phyloP scores from a whole-genome alignment of 2,113 vertebrate species.

The Gorsachius goisagi region DNA sequence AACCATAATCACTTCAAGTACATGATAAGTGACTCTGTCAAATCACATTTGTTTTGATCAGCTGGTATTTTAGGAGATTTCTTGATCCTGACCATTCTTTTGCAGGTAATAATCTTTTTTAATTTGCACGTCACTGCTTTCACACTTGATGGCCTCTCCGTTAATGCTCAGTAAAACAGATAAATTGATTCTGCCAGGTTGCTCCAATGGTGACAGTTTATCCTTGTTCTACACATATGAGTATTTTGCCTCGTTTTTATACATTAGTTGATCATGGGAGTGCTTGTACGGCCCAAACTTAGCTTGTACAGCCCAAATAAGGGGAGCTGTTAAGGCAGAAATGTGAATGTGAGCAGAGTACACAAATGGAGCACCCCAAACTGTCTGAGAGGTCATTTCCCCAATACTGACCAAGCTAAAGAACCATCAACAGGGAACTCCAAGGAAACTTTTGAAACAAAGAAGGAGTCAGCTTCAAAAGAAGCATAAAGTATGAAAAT shows the following conservation, averaged over 20 bases:
- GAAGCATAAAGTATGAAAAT: background rate
- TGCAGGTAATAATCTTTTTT: conserved; percentile 10
- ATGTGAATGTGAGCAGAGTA: background rate
- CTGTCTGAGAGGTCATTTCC: background rate
- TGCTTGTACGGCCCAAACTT: background rate
- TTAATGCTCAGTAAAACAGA: conserved; percentile 14
- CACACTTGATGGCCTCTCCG: background rate
- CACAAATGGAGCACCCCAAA: background rate
- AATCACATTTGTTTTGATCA: conserved; percentile 48
- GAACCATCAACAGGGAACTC: background rate
- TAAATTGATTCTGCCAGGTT: background rate
- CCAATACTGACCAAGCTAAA: background rate
- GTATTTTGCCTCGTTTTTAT: background rate
- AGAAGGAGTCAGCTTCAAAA: background rate
- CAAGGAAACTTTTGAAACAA: background rate
- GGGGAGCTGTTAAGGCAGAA: background rate
- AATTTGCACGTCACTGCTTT: conserved; percentile 19
- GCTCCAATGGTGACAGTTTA: conserved; percentile 1
- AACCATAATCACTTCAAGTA: conserved; percentile 14
- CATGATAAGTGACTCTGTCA: conserved; percentile 25
- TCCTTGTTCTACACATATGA: background rate
- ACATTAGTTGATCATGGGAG: background rate
- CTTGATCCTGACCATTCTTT: background rate
- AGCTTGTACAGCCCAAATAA: background rate
- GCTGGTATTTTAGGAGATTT: conserved; percentile 1